Base-by-base conservation (phyloP, 2,113 vertebrate species). In the Megaptera novaeangliae region DNA sequence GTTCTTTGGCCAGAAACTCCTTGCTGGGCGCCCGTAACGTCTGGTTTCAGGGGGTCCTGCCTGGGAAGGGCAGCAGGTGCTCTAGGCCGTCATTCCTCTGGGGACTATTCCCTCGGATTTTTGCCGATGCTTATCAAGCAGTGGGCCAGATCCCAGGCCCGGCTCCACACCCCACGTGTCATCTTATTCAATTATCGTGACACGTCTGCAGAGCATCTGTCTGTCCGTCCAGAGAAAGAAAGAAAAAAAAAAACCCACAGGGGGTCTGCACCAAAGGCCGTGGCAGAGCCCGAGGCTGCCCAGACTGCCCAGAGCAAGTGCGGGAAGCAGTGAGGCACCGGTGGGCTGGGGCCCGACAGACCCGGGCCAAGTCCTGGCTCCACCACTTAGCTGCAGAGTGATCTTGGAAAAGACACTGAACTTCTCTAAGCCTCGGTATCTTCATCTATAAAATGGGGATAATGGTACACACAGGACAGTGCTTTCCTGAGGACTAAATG, bases 51-150 rank as follows among this genome's bases (percentile, higher is more conserved):
- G 78, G 68, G n/a, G 23, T 81, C 59, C 55, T 8, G 3, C 31
- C 39, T 88, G 68, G 27, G 27, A 88, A 7, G 3, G 20, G 34
- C 11, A 29, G 57, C 9, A 59, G 36, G 57, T 13, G 20, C 20
- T 36, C 46, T 0, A 8, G 25, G 20, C 57, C 34, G 25, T 11
- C 3, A 12, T 12, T 78, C 36, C 64, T 21, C 44, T 17, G 44
- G 39, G 57, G 44, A 61, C 25, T 23, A 41, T 25, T 34, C 59
- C 57, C 11, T 34, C 25, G 27, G 55, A 49, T 88, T 17, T 17
- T 17, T 0, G 10, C 20, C 29, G 20, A 46, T 2, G 29, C n/a
- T 84, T 21, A 0, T 6, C 0, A 7, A 17, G n/a, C 77, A 36
- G 12, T 21, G 78, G 84, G 71, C 71, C 15, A 27, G 8, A 29